Evolutionary conservation across 2,113 vertebrate species (phyloP), one percentile per base, ranked within the genome.

Genomic region (Odontophorus gujanensis): DNA sequence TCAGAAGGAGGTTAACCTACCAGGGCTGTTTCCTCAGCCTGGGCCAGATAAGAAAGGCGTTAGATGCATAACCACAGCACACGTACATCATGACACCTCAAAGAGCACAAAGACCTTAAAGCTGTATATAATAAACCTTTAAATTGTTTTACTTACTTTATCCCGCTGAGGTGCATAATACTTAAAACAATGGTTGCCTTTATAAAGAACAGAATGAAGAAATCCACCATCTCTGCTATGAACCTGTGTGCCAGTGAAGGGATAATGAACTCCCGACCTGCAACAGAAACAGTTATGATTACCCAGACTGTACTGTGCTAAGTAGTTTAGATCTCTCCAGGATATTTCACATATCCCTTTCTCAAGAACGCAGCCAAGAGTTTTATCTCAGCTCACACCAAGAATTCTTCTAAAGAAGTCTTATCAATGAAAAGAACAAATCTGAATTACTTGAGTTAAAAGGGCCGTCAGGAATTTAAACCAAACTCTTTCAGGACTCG

Each of bases 141-240:
- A 42, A 74, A 85, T 42, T 51, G 53, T 86, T 76, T 62, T 57
- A 98, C 99, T 99, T 98, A 99, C 99, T 99, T 99, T 98, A 99
- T 99, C 92, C 99, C 99, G 96, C 98, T 99, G 96, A 99, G 97
- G 81, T 99, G 98, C 98, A 99, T 99, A 96, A 99, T 98, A 97
- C 98, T 99, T 97, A 99, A 97, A 84, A 99, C 98, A 81, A 99
- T 98, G 74, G 98, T 98, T 93, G 99, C 99, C 96, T 99, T 99
- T 94, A 99, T 98, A 90, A 99, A 99, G 95, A 99, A 99, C 38
- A 99, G 97, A 94, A 99, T 99, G 93, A 99, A 98, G 96, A 99
- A 99, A 95, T 99, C 99, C 96, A 99, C 98, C 87, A 98, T 99
- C 97, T 99, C 99, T 28, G 99, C 99, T 82, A 99, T 97, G 97